Conservation (phyloP, 2,888 invertebrate genomes). For the Hypomecis punctinalis region DNA sequence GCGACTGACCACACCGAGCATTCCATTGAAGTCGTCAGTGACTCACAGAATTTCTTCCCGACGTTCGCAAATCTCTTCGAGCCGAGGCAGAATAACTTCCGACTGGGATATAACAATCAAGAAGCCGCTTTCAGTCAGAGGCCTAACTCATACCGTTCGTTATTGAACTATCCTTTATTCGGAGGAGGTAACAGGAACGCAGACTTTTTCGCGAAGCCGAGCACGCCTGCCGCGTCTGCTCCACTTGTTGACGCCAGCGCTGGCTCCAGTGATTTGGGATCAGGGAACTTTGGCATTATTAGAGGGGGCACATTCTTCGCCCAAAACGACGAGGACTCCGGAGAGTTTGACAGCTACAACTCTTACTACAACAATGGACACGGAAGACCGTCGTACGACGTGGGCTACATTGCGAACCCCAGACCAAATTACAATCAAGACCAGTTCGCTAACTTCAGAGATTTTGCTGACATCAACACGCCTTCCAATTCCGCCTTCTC, state of each 20-base stretch:
- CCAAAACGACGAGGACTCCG: constrained; percentile 87
- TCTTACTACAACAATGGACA: constrained; percentile 89
- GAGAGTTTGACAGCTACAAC: constrained; percentile 84
- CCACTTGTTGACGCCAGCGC: constrained; percentile 82
- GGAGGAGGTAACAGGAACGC: constrained; percentile 70
- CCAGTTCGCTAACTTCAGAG: constrained; percentile 95
- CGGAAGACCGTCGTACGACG: constrained; percentile 87
- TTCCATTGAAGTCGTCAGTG: constrained; percentile 82
- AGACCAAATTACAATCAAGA: constrained; percentile 91
- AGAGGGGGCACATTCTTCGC: constrained; percentile 94
- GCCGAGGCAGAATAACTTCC: constrained; percentile 81
- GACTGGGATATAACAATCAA: constrained; percentile 85
- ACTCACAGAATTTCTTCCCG: constrained; percentile 91
- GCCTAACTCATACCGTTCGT: constrained; percentile 79
- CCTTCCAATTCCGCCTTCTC: constrained; percentile 92
- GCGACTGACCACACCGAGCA: constrained; percentile 73
- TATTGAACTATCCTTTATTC: constrained; percentile 77
- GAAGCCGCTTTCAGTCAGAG: constrained; percentile 87
- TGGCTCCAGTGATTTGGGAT: constrained; percentile 89
- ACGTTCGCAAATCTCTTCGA: constrained; percentile 89
- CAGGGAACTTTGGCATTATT: constrained; percentile 94
- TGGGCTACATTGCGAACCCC: constrained; percentile 87
- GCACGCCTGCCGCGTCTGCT: constrained; percentile 63
- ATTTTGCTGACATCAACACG: constrained; percentile 95
- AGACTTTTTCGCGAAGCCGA: constrained; percentile 73